Percentiles rank a stretch among this genome's conserved stretches.
These are phyloP conservation scores for Bombyx mori DNA, from an alignment of 1,140 invertebrate genomes.

Conservation along the genomic window ASM3026992v2 NC_085135.1:726501-727000, in stretches of 20 bases:
- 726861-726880: constrained; percentile 23
- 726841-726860: constrained; percentile 34
- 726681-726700: constrained; percentile 6
- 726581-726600: constrained; percentile 2
- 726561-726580: background rate
- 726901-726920: constrained; percentile 26
- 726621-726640: constrained; percentile 7
- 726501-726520: constrained; percentile 1
- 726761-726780: constrained; percentile 11
- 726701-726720: constrained; percentile 1
- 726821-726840: constrained; percentile 33
- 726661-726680: constrained; percentile 5
- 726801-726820: constrained; percentile 33
- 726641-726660: constrained; percentile 9
- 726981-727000: constrained; percentile 11
- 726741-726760: constrained; percentile 6
- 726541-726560: constrained; percentile 1
- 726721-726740: constrained; percentile 7
- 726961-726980: constrained; percentile 15
- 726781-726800: constrained; percentile 24
- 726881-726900: constrained; percentile 37
- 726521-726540: background rate
- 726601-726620: constrained; percentile 5
- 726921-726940: constrained; percentile 17
- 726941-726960: constrained; percentile 24